These are phyloP conservation scores for Oryzaephilus surinamensis DNA, from an alignment of 1,140 invertebrate genomes.

Conservation along the genomic window DNA sequence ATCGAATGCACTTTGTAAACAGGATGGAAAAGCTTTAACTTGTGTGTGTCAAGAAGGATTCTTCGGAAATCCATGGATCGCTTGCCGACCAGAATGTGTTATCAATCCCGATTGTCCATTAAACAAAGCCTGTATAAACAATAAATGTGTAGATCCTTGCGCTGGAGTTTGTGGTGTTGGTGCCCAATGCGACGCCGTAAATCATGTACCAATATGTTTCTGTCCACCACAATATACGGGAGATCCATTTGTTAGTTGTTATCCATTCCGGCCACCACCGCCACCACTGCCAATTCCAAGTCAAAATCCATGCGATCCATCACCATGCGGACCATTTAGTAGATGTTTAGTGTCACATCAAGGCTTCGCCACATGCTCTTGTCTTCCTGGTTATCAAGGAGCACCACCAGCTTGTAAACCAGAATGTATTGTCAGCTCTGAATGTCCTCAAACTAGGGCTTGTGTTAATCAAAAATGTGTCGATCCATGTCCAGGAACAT, in stretches of 20 bases:
- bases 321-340: constrained; percentile 68
- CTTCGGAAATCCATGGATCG: constrained; percentile 62
- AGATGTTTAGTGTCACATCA: constrained; percentile 59
- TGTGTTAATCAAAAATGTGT: constrained; percentile 69
- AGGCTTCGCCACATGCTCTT: constrained; percentile 68
- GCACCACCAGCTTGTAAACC: constrained; percentile 68
- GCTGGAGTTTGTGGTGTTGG: constrained; percentile 61
- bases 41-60: constrained; percentile 57
- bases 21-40: constrained; percentile 41
- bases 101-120: constrained; percentile 63
- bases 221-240: constrained; percentile 61
- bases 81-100: constrained; percentile 67
- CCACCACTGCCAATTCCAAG: constrained; percentile 30
- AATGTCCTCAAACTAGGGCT: constrained; percentile 63
- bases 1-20: constrained; percentile 60
- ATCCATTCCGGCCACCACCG: constrained; percentile 39
- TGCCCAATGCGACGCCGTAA: constrained; percentile 62
- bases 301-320: constrained; percentile 54
- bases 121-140: constrained; percentile 61
- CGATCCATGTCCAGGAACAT: constrained; percentile 67
- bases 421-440: constrained; percentile 68
- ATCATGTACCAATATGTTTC: constrained; percentile 68
- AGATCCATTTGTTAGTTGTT: constrained; percentile 69
- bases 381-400: constrained; percentile 66
- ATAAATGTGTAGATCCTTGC: constrained; percentile 72